phyloP scores from a whole-genome alignment of 2,113 vertebrate genomes.

The Hiodon tergisus region DNA sequence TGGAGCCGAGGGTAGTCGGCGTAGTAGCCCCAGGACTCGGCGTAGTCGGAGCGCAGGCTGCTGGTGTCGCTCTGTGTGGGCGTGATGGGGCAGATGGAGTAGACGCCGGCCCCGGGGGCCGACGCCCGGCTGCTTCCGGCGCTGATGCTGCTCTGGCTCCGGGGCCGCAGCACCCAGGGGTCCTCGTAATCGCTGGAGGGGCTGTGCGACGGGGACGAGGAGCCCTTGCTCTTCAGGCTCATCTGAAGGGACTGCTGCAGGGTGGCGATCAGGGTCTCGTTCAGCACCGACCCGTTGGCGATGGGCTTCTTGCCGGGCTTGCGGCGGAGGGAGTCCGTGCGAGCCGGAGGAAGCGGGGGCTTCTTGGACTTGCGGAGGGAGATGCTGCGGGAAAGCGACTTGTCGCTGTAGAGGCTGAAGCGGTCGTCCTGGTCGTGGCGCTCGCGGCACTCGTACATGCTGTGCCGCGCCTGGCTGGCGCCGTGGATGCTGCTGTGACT shows the following conservation, averaged over 20 bases:
- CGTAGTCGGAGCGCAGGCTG: conserved; percentile 85
- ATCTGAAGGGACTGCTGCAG: conserved; percentile 86
- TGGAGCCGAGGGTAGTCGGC: conserved; percentile 66
- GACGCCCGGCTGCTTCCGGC: conserved; percentile 77
- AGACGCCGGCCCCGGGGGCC: conserved; percentile 65
- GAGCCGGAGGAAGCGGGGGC: conserved; percentile 81
- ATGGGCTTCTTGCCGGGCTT: conserved; percentile 66
- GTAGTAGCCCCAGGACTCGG: conserved; percentile 90
- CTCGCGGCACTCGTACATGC: conserved; percentile 75
- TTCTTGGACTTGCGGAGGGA: conserved; percentile 90
- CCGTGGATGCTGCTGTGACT: conserved; percentile 49
- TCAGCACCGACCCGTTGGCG: conserved; percentile 69
- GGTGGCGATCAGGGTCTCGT: conserved; percentile 81
- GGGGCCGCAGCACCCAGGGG: conserved; percentile 82
- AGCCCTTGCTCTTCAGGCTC: conserved; percentile 72
- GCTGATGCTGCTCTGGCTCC: conserved; percentile 86
- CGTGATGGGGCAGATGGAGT: conserved; percentile 80
- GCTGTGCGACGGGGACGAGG: conserved; percentile 83
- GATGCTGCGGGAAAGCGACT: conserved; percentile 77
- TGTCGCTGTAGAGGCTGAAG: conserved; percentile 64
- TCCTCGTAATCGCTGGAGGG: conserved; percentile 91
- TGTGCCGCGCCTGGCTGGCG: conserved; percentile 71
- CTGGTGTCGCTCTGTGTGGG: conserved; percentile 89
- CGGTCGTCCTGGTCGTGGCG: conserved; percentile 60
- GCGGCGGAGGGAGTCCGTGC: conserved; percentile 88